Evolutionary conservation across 2,888 invertebrate genomes (phyloP).

Genomic region (Hybos culiciformis): DNA sequence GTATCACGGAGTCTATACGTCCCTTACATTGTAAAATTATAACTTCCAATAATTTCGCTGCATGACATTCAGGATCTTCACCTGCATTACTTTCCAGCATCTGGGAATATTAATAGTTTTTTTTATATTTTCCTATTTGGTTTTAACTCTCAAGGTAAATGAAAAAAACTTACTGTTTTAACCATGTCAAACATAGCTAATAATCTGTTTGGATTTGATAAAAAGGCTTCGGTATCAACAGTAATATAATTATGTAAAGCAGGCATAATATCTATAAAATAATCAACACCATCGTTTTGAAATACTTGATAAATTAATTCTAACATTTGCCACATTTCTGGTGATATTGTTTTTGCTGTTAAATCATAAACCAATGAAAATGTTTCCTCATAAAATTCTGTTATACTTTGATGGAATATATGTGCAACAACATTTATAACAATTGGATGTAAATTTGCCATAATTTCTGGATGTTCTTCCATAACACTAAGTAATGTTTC

Average conservation of each 20-base stretch:
- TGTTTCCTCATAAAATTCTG: constrained; percentile 97
- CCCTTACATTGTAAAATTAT: constrained; percentile 86
- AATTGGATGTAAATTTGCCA: constrained; percentile 79
- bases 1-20: constrained; percentile 80
- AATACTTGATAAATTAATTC: constrained; percentile 77
- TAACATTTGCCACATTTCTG: constrained; percentile 93
- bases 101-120: constrained; percentile 24
- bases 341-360: constrained; percentile 75
- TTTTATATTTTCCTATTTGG: too few relatives aligned
- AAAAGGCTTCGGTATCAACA: constrained; percentile 85
- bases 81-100: constrained; percentile 56
- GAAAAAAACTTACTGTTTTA: constrained; percentile 50
- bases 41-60: constrained; percentile 92
- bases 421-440: constrained; percentile 81
- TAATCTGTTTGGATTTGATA: constrained; percentile 79
- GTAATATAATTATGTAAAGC: constrained; percentile 95
- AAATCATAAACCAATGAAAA: constrained; percentile 84
- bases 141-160: neutral
- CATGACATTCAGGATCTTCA: constrained; percentile 91
- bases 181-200: constrained; percentile 91
- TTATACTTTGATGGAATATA: constrained; percentile 66
- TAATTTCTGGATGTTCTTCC: constrained; percentile 69
- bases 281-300: constrained; percentile 87
- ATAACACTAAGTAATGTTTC: constrained; percentile 89
- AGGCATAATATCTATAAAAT: constrained; percentile 98